phyloP scores from a whole-genome alignment of 2,113 vertebrate species.

The Myiozetetes cayanensis region DNA sequence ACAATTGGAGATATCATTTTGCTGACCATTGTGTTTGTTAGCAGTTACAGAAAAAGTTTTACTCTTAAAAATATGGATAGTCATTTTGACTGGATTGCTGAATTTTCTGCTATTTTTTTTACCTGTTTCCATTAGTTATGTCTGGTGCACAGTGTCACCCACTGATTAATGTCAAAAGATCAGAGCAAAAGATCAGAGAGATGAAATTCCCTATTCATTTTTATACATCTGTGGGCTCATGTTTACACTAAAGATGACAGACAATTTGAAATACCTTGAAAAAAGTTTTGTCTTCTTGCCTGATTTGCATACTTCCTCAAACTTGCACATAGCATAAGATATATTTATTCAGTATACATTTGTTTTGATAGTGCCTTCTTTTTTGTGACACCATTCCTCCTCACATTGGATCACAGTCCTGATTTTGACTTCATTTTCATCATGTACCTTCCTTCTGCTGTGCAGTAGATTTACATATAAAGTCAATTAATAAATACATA shows the following conservation, averaged over 20 bases:
- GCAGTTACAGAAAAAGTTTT: background rate
- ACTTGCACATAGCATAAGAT: background rate
- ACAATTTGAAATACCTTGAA: background rate
- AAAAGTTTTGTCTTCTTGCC: background rate
- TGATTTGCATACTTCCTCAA: background rate
- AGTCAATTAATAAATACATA: background rate
- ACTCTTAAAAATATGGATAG: background rate
- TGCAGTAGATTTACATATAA: background rate
- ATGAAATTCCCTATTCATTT: background rate
- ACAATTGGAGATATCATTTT: background rate
- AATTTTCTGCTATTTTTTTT: background rate
- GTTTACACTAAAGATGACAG: background rate
- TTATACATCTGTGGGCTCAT: background rate
- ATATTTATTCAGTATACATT: background rate
- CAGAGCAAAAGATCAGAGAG: background rate
- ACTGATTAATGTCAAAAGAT: background rate
- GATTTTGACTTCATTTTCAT: background rate
- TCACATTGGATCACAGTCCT: background rate
- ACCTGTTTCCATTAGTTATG: background rate
- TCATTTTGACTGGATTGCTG: background rate
- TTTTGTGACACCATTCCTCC: background rate
- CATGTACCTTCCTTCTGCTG: background rate
- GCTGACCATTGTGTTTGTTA: background rate
- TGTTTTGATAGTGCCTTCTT: background rate
- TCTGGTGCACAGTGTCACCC: background rate